Percentiles rank a stretch among this genome's conserved stretches.
Evolutionary conservation across 2,113 vertebrate species (phyloP).

Genomic region (Antennarius striatus): DNA sequence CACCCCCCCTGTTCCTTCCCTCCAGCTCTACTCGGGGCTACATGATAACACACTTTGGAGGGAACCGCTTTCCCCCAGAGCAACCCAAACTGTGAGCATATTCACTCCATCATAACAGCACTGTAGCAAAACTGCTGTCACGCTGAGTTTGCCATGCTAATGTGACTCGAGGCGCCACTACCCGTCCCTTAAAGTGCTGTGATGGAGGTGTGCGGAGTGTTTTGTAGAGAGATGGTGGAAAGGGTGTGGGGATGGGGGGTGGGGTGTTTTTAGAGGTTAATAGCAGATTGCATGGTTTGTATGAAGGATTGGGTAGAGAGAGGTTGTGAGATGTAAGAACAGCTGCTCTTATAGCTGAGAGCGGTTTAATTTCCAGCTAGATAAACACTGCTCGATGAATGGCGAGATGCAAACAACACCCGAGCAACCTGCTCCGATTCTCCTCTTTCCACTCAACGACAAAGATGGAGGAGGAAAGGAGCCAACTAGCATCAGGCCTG

Average conservation of each 20-base stretch:
- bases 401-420: slow-evolving; percentile 1
- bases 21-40: slow-evolving; percentile 63
- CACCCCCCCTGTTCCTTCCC: slow-evolving; percentile 30
- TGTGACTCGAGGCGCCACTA: slow-evolving; percentile 58
- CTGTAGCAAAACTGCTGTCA: slow-evolving; percentile 74
- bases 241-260: not conserved
- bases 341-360: slow-evolving; percentile 25
- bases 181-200: slow-evolving; percentile 39
- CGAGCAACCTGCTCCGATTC: too few species aligned
- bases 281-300: slow-evolving; percentile 20
- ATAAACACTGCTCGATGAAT: slow-evolving; percentile 19
- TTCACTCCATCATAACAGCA: slow-evolving; percentile 68
- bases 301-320: not conserved
- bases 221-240: slow-evolving; percentile 17
- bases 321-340: slow-evolving; percentile 22
- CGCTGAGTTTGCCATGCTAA: slow-evolving; percentile 69
- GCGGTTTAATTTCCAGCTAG: not conserved
- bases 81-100: slow-evolving; percentile 64
- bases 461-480: not conserved
- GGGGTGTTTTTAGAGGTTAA: slow-evolving; percentile 34
- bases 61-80: slow-evolving; percentile 57
- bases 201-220: slow-evolving; percentile 43
- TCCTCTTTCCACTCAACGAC: too few species aligned
- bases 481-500: too few species aligned
- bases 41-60: slow-evolving; percentile 74